These are phyloP conservation scores for Grammomys surdaster DNA, from an alignment of 2,113 vertebrate genomes.

Conservation along the genomic window DNA sequence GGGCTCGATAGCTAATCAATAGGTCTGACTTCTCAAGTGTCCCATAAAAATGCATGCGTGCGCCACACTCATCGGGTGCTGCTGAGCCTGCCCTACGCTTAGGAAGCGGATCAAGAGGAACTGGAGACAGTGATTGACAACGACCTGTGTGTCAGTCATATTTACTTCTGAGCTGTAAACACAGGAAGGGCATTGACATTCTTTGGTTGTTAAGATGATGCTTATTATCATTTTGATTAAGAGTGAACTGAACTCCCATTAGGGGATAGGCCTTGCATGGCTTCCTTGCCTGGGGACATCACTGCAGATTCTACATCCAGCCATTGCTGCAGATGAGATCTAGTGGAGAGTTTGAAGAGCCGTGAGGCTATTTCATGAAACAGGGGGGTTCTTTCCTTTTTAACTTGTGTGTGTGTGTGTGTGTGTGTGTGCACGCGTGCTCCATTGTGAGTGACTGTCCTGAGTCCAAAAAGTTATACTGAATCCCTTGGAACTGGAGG, in stretches of 20 bases:
- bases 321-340: conserved; percentile 11
- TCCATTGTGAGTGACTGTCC: neutral
- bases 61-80: neutral
- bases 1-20: neutral
- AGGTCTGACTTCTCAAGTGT: neutral
- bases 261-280: neutral
- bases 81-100: neutral
- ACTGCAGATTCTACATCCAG: neutral
- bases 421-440: neutral
- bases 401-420: neutral
- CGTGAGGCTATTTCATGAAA: neutral
- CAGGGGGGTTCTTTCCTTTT: neutral
- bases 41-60: neutral
- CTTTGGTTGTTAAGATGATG: neutral
- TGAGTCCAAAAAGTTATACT: neutral
- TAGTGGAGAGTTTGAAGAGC: neutral
- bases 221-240: neutral
- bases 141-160: neutral
- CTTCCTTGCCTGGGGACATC: neutral
- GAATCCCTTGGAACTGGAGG: neutral
- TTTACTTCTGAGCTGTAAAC: conserved; percentile 32
- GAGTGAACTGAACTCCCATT: neutral
- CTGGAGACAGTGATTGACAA: neutral
- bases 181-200: neutral
- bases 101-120: neutral